Evolutionary conservation across 2,113 vertebrate genomes (phyloP), one percentile per base, ranked within the genome.

Genomic region (Glaucidium brasilianum): DNA sequence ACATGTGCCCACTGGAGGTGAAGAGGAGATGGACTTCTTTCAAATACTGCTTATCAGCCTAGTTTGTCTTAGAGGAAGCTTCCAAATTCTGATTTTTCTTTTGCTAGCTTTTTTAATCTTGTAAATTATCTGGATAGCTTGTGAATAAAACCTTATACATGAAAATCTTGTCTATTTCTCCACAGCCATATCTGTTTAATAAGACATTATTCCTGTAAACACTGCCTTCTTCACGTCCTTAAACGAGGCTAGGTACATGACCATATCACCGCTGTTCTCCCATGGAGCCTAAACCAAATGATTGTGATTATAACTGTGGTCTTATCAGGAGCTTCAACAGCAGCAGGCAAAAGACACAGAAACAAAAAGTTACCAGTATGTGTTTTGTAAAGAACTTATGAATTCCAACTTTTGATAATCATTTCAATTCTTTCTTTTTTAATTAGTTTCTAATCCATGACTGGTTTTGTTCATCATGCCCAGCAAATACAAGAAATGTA

Each of bases 371-470:
- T 69, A 80, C 18, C 37, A 37, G 26, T 12, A 30, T 22, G 29
- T 27, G 19, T 81, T 96, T 84, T 8, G 1, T 55, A 85, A 88
- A 2, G 4, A 85, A 55, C 8, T 90, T 69, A 71, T 4, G 16
- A 79, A 89, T 86, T 91, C 64, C 73, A 84, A 71, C 84, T 94
- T 92, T 84, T 91, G 75, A 39, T 89, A 82, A 88, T 66, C 4
- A 91, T 68, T 90, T 85, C 49, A 76, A 87, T 73, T 53, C 32
- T 77, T 90, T 91, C 79, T 81, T 93, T 76, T 93, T 92, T 91
- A 94, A 85, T 88, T 95, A 81, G 13, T 76, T 95, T 83, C 43
- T 90, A 91, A 83, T 75, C 60, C 63, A 71, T 77, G 53, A 81
- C 53, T 79, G 35, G 74, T 92, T 90, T 88, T 84, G 37, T 64